Percentiles rank a stretch among this genome's conserved stretches.
Conservation (phyloP, 1,140 invertebrate genomes). For the Camponotus pennsylvanicus region DNA sequence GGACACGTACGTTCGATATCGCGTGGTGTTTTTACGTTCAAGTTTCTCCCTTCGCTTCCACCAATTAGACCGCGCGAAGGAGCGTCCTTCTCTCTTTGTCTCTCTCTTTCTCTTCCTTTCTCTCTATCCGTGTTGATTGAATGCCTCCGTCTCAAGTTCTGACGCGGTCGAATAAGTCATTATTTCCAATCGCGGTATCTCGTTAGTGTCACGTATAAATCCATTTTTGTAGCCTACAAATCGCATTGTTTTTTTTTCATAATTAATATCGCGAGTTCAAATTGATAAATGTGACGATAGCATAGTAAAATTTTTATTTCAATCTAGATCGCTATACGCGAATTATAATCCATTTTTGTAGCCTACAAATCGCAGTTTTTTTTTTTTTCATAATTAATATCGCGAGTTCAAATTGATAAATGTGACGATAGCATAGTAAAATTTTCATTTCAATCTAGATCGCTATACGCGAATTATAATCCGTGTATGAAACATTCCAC, state of each 20-base stretch:
- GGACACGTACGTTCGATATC: slow-evolving; percentile 80
- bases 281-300: neutral
- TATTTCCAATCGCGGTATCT: slow-evolving; percentile 34
- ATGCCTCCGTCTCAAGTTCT: slow-evolving; percentile 27
- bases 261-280: neutral
- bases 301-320: slow-evolving; percentile 9
- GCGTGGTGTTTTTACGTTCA: slow-evolving; percentile 75
- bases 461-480: neutral
- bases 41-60: slow-evolving; percentile 75
- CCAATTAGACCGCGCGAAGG: slow-evolving; percentile 77
- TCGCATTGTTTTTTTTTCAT: slow-evolving; percentile 1
- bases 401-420: neutral
- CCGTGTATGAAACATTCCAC: slow-evolving; percentile 9
- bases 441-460: slow-evolving; percentile 15
- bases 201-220: neutral
- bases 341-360: slow-evolving; percentile 5
- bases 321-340: neutral
- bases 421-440: neutral
- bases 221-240: neutral
- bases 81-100: slow-evolving; percentile 39
- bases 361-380: neutral
- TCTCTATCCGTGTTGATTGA: slow-evolving; percentile 10
- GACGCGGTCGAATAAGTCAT: slow-evolving; percentile 24
- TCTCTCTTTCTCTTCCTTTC: neutral
- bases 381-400: neutral